Conservation (phyloP, 2,797 vertebrate genomes). For the Lacerta agilis region DNA sequence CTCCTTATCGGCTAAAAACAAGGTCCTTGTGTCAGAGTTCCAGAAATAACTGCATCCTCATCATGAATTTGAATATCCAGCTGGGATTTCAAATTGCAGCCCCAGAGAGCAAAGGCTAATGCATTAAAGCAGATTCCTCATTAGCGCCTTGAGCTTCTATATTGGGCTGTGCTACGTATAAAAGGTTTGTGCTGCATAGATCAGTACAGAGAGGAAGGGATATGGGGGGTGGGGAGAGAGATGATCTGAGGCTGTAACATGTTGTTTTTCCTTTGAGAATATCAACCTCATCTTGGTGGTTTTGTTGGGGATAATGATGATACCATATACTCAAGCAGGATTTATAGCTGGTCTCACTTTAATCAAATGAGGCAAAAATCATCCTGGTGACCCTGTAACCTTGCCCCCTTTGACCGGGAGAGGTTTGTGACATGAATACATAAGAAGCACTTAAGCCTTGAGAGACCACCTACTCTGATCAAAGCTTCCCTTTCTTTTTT, state of each 20-base stretch:
- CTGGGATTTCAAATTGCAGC: conserved; percentile 53
- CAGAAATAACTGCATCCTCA: conserved; percentile 58
- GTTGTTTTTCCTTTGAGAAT: background rate
- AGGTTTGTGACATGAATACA: background rate
- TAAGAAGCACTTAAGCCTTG: background rate
- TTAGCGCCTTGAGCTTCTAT: conserved; percentile 11
- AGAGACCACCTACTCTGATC: background rate
- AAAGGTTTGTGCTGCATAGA: conserved; percentile 23
- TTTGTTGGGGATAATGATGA: background rate
- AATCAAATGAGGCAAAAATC: background rate
- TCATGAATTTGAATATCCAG: conserved; percentile 62
- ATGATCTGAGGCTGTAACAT: background rate
- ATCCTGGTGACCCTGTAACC: background rate
- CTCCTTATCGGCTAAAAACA: conserved; percentile 24
- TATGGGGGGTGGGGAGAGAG: background rate
- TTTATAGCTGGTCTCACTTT: background rate
- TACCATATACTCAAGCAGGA: background rate
- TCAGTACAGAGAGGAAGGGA: background rate
- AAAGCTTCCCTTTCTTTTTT: background rate
- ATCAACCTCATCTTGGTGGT: background rate
- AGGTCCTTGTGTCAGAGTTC: conserved; percentile 47
- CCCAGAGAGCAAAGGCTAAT: conserved; percentile 21
- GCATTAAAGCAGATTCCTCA: conserved; percentile 41
- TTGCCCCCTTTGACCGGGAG: conserved; percentile 4
- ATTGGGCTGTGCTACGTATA: background rate